Evolutionary conservation across 2,888 invertebrate genomes (phyloP).

Genomic region (Megastigmus dorsalis): DNA sequence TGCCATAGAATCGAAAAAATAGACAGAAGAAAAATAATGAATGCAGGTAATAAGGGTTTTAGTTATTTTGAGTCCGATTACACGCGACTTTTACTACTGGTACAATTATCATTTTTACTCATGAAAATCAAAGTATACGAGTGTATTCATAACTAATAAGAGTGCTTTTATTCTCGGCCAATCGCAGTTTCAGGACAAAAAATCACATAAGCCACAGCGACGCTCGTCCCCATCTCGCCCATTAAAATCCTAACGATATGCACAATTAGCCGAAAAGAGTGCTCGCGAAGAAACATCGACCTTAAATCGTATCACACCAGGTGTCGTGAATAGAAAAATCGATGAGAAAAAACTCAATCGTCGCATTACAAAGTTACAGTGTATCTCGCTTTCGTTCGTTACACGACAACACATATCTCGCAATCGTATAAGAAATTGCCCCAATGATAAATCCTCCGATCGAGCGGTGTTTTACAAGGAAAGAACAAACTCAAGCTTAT

Average conservation of each 20-base stretch:
- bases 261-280: slow-evolving; percentile 2
- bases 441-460: no score
- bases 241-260: slow-evolving; percentile 1
- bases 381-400: background rate
- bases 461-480: no score
- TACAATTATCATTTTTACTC: no score
- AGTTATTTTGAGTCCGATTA: no score
- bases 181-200: slow-evolving; percentile 13
- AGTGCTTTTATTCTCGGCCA: no score
- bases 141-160: no score
- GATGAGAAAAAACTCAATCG: slow-evolving; percentile 5
- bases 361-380: slow-evolving; percentile 1
- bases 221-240: slow-evolving; percentile 25
- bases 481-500: no score
- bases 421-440: background rate
- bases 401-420: background rate
- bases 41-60: no score
- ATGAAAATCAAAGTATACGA: no score
- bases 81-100: no score
- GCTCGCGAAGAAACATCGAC: slow-evolving; percentile 19
- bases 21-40: no score
- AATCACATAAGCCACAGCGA: background rate
- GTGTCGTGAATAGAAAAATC: background rate
- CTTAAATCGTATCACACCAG: background rate
- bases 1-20: no score